Evolutionary conservation across 2,113 vertebrate species (phyloP), one percentile per base, ranked within the genome.

Genomic region (Oreochromis spilurus): DNA sequence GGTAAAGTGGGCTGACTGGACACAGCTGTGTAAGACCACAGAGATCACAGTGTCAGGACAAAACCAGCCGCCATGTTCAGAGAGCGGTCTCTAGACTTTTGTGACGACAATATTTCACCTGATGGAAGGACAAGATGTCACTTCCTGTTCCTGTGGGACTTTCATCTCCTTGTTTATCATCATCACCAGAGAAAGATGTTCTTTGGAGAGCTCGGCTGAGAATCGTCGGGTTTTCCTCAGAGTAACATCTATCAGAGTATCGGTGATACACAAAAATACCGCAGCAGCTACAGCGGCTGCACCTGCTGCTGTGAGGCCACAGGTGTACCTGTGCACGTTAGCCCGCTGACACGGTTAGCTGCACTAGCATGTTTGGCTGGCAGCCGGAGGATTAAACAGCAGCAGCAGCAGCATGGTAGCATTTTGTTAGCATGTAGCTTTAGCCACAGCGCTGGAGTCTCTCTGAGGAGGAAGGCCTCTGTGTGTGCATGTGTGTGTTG

Each of bases 381-480:
- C 16, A 78, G 48, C 43, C 17, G 24, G 65, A 60, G 36, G 7
- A 3, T 3, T 9, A 29, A 11, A 5, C 16, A 17, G 16, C 38
- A 43, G 26, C 24, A 43, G 26, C 24, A 17, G 36, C 38, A 57
- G 84, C 87, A 87, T 85, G 91, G 26, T 67, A 84, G 81, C 54
- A 2, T 36, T 82, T 43, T 82, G 43, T 82, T 84, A 89, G 87
- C 91, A 89, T 84, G 87, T 86, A 55, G 79, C 72, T 0, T 48
- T n/a, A 79, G 83, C 57, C 50, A 60, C 55, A 77, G 19, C 17
- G 29, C 72, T 11, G 2, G 29, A 48, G 29, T 45, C 57, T 62
- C 10, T 53, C 13, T 34, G 34, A 85, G 43, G 40, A 58, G 9
- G 45, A 40, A 57, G 1, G 24, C 5, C 19, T 85, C 13, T 10